phyloP scores from a whole-genome alignment of 92 coral and sea anemone genomes.

The Heteractis magnifica region DNA sequence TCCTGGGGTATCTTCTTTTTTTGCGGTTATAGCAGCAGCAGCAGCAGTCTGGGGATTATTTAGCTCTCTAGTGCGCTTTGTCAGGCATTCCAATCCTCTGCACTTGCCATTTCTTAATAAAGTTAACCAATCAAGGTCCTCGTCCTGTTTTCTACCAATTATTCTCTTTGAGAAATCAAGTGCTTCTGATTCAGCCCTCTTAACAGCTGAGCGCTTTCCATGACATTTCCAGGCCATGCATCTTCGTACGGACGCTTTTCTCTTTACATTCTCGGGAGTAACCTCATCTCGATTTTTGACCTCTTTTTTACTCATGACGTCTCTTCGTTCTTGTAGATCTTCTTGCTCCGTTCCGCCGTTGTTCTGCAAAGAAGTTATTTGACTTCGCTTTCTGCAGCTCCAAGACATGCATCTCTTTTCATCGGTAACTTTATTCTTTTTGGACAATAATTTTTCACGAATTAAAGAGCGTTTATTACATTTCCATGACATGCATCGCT shows the following conservation, averaged over 20 bases:
- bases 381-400: neutral
- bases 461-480: neutral
- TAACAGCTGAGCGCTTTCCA: neutral
- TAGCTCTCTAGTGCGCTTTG: neutral
- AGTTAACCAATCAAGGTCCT: neutral
- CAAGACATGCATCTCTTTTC: slow-evolving; percentile 8
- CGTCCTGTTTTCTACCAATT: neutral
- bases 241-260: neutral
- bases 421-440: neutral
- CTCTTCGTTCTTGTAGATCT: neutral
- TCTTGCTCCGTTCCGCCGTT: neutral
- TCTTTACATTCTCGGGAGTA: neutral
- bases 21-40: neutral
- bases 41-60: neutral
- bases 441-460: neutral
- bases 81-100: neutral
- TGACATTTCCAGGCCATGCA: neutral
- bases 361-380: neutral
- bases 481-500: neutral
- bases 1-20: neutral
- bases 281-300: neutral
- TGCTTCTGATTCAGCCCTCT: neutral
- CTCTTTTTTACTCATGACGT: neutral
- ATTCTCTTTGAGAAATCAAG: neutral
- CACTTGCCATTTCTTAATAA: neutral